Conservation (phyloP, 2,113 vertebrate species). For the Ploceus nigricollis region DNA sequence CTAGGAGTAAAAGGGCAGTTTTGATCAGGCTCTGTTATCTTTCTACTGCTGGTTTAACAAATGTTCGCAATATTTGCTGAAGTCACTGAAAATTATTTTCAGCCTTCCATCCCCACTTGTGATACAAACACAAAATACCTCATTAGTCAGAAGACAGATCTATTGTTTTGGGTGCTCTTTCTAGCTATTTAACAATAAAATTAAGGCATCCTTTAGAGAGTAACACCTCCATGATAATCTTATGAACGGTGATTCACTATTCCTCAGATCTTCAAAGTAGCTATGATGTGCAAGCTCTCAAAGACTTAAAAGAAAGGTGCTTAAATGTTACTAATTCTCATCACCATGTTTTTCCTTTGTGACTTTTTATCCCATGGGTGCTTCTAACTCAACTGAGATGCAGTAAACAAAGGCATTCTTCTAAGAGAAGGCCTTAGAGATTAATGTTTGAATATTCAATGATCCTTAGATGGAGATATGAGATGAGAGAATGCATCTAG, state of each 20-base stretch:
- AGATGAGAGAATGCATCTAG: background rate
- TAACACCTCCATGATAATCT: background rate
- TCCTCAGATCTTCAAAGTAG: conserved; percentile 23
- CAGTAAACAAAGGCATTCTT: background rate
- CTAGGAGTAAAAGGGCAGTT: background rate
- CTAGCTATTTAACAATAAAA: background rate
- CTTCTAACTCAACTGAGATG: background rate
- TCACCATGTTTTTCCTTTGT: background rate
- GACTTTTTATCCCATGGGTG: background rate
- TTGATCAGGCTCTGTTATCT: background rate
- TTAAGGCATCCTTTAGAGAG: background rate
- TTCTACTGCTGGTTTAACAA: background rate
- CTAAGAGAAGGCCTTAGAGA: background rate
- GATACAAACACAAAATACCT: background rate
- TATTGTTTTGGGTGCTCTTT: background rate
- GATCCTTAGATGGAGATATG: background rate
- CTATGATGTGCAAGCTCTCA: background rate
- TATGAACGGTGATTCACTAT: background rate
- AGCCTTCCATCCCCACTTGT: background rate
- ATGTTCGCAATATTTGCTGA: background rate
- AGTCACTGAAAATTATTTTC: background rate
- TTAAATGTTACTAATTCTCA: background rate
- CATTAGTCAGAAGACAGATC: background rate
- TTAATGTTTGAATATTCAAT: background rate
- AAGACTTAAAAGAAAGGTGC: background rate